These are phyloP conservation scores for Matsumurasca onukii DNA, from an alignment of 1,140 invertebrate genomes.

Conservation along the genomic window DNA sequence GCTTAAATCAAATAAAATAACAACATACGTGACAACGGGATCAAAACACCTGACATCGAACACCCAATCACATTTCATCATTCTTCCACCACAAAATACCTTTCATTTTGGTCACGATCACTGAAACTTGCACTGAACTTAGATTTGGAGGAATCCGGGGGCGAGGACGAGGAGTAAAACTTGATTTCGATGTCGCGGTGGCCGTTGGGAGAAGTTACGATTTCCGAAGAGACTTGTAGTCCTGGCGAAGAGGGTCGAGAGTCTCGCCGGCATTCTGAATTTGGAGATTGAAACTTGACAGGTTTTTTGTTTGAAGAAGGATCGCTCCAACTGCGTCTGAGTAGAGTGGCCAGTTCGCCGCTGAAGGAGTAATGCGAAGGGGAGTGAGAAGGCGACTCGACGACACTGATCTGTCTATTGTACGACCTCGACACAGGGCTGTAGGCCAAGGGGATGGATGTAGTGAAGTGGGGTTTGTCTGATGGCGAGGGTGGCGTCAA, in stretches of 20 bases:
- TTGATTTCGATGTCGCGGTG: slow-evolving; percentile 76
- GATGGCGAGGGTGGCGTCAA: slow-evolving; percentile 47
- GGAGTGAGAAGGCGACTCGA: slow-evolving; percentile 32
- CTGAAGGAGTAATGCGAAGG: slow-evolving; percentile 40
- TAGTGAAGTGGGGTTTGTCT: slow-evolving; percentile 10
- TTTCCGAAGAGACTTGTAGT: slow-evolving; percentile 73
- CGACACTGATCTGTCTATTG: slow-evolving; percentile 33
- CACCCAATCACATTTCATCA: no score
- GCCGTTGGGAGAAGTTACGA: slow-evolving; percentile 73
- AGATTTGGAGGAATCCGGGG: neutral
- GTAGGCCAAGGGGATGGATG: slow-evolving; percentile 14
- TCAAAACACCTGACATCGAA: slow-evolving; percentile 1
- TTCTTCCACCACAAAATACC: slow-evolving; percentile 18
- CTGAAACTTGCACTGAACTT: slow-evolving; percentile 4
- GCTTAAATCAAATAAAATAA: no score
- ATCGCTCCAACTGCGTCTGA: slow-evolving; percentile 63
- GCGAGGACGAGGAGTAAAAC: slow-evolving; percentile 58
- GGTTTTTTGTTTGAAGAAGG: slow-evolving; percentile 47
- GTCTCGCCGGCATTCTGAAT: neutral
- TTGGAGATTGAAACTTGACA: neutral
- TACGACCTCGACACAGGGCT: slow-evolving; percentile 36
- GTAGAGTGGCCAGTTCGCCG: slow-evolving; percentile 41
- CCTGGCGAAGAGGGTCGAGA: slow-evolving; percentile 39
- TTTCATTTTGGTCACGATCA: neutral
- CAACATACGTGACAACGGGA: no score